phyloP scores from a whole-genome alignment of 2,888 invertebrate species.

The Trissonchulus latispiculum region DNA sequence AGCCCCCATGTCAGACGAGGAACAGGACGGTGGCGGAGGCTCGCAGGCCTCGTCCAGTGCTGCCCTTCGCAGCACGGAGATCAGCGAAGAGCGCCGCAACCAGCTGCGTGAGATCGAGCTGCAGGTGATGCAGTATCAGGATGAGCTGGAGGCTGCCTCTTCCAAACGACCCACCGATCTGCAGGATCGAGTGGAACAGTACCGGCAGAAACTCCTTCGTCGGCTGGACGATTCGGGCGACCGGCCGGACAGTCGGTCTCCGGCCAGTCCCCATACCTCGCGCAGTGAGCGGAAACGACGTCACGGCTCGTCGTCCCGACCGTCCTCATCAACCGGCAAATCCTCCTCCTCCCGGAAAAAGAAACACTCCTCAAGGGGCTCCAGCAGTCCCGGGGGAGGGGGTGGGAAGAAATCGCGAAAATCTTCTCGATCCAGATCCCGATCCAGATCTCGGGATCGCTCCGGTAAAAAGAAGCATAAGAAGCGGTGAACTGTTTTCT shows the following conservation, averaged over 20 bases:
- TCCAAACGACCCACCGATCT: too few species aligned
- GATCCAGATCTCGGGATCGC: neutral
- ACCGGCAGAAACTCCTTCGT: constrained; percentile 68
- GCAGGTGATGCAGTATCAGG: constrained; percentile 86
- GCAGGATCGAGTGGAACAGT: constrained; percentile 82
- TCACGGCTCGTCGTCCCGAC: too few species aligned
- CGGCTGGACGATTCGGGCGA: neutral
- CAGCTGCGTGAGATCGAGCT: constrained; percentile 45
- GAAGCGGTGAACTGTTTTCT: neutral
- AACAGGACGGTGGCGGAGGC: neutral
- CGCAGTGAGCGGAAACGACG: too few species aligned
- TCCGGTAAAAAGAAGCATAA: neutral
- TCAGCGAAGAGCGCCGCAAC: neutral
- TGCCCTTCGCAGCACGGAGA: neutral
- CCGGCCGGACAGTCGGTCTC: too few species aligned
- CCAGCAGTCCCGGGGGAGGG: too few species aligned
- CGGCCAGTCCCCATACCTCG: too few species aligned
- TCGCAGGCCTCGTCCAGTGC: constrained; percentile 17
- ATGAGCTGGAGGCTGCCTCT: constrained; percentile 82
- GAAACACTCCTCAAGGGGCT: too few species aligned
- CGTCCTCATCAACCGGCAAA: too few species aligned
- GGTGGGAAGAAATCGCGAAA: too few species aligned
- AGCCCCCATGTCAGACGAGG: constrained; percentile 22
- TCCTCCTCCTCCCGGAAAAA: too few species aligned
- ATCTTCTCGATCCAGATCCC: neutral